phyloP scores from a whole-genome alignment of 2,888 invertebrate genomes.

The Dexiosoma caninum region DNA sequence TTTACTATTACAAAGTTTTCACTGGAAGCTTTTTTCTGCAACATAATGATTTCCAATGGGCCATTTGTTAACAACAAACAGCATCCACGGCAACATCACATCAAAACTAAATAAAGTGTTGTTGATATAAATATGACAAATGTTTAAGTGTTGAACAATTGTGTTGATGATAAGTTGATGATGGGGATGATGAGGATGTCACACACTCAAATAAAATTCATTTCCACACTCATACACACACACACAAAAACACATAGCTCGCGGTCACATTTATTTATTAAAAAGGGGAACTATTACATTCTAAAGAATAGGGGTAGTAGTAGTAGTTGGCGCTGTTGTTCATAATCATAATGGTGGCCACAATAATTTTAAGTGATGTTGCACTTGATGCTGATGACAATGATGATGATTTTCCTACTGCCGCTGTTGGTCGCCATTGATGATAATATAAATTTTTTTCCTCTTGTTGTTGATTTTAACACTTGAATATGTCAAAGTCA shows the following conservation, averaged over 20 bases:
- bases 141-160: conserved; percentile 54
- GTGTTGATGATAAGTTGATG: conserved; percentile 37
- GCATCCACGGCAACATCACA: conserved; percentile 43
- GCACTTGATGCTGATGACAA: conserved; percentile 48
- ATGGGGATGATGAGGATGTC: conserved; percentile 45
- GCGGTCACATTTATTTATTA: not conserved
- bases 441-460: not conserved
- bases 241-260: no score
- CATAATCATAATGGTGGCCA: conserved; percentile 51
- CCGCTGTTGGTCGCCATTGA: conserved; percentile 24
- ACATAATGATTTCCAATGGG: conserved; percentile 22
- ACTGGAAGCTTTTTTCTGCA: no score
- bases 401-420: conserved; percentile 35
- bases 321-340: conserved; percentile 35
- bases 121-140: conserved; percentile 61
- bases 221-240: not conserved
- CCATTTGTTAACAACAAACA: not conserved
- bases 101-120: conserved; percentile 53
- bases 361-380: conserved; percentile 52
- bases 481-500: conserved; percentile 65
- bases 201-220: conserved; percentile 14
- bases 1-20: no score
- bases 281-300: conserved; percentile 6
- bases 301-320: conserved; percentile 15
- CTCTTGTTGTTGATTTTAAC: conserved; percentile 57